Percentiles rank a stretch among this genome's conserved stretches.
These are phyloP conservation scores for Escarpia spicata DNA, from an alignment of 2,888 invertebrate species.

Conservation along the genomic window DNA sequence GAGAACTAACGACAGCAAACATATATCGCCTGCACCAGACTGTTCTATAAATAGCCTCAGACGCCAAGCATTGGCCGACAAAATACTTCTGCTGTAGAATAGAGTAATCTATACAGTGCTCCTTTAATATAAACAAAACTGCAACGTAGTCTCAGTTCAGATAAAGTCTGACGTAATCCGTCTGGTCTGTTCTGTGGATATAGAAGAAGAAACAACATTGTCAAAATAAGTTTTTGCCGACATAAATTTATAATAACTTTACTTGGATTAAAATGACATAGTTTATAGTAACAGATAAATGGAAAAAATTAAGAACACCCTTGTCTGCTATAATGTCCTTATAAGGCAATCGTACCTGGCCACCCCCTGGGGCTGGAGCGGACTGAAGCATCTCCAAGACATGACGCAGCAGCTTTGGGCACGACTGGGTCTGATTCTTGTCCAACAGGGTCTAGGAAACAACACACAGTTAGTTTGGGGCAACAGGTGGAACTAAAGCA, in stretches of 20 bases:
- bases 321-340: background rate
- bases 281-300: background rate
- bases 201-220: background rate
- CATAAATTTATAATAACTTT: background rate
- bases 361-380: conserved; percentile 41
- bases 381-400: conserved; percentile 56
- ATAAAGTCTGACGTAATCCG: background rate
- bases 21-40: too few species aligned
- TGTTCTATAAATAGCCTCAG: too few species aligned
- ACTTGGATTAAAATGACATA: background rate
- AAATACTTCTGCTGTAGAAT: too few species aligned
- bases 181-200: background rate
- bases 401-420: conserved; percentile 50
- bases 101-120: too few species aligned
- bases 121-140: too few species aligned
- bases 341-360: conserved; percentile 21
- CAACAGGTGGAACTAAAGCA: background rate
- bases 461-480: background rate
- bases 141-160: background rate
- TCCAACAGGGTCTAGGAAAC: conserved; percentile 52
- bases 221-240: background rate
- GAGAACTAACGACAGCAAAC: too few species aligned
- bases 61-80: too few species aligned
- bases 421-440: conserved; percentile 49
- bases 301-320: background rate